These are phyloP conservation scores for Garra rufa DNA, from an alignment of 2,113 vertebrate genomes.

Conservation along the genomic window DNA sequence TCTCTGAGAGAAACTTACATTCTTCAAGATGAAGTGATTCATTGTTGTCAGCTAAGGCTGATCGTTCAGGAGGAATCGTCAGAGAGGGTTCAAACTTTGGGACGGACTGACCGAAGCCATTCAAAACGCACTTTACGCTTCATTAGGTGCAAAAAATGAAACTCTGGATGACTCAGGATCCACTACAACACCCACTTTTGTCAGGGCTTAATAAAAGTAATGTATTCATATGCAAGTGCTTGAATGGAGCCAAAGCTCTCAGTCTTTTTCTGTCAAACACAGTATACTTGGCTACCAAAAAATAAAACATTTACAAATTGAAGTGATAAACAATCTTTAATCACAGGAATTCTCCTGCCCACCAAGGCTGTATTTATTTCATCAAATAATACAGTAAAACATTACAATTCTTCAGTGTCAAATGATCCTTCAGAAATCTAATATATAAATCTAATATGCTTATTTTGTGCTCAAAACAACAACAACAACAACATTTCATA, in stretches of 20 bases:
- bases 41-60: slow-evolving; percentile 44
- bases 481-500: background rate
- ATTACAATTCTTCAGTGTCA: background rate
- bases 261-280: slow-evolving; percentile 21
- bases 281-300: background rate
- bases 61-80: slow-evolving; percentile 47
- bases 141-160: slow-evolving; percentile 53
- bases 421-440: background rate
- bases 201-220: slow-evolving; percentile 6
- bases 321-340: background rate
- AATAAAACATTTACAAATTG: background rate
- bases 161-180: slow-evolving; percentile 10
- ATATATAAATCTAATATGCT: background rate
- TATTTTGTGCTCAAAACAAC: background rate
- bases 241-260: background rate
- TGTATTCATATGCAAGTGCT: slow-evolving; percentile 18
- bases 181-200: slow-evolving; percentile 38
- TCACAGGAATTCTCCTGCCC: background rate
- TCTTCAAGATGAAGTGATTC: slow-evolving; percentile 49
- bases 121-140: slow-evolving; percentile 46
- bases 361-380: background rate
- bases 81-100: slow-evolving; percentile 32
- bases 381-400: background rate
- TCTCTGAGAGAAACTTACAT: slow-evolving; percentile 39
- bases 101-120: slow-evolving; percentile 46